Evolutionary conservation across 2,113 vertebrate species (phyloP).

Genomic region (Stercorarius parasiticus): DNA sequence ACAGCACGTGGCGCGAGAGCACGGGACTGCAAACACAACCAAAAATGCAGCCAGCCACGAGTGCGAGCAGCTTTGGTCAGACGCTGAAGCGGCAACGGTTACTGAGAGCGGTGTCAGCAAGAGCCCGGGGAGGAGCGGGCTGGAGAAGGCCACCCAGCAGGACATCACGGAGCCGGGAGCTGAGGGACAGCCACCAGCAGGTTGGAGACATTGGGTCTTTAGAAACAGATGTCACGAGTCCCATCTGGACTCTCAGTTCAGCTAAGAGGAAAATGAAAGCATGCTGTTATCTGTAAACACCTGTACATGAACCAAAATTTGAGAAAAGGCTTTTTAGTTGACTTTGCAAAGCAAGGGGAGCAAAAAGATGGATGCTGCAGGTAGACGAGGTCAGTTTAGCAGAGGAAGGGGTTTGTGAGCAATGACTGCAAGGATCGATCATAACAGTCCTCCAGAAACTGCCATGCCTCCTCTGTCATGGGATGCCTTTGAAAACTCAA

Average conservation of each 20-base stretch:
- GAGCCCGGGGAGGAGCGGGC: neutral
- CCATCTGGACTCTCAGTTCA: neutral
- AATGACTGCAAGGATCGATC: too few relatives aligned
- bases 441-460: too few relatives aligned
- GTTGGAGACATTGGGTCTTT: too few relatives aligned
- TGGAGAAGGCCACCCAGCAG: too few relatives aligned
- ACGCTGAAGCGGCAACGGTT: rapidly evolving
- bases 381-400: too few relatives aligned
- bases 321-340: neutral
- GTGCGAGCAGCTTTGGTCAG: rapidly evolving
- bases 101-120: rapidly evolving
- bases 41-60: neutral
- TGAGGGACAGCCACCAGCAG: too few relatives aligned
- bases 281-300: neutral
- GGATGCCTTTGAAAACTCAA: too few relatives aligned
- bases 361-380: neutral
- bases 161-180: neutral
- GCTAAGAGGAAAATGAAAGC: neutral
- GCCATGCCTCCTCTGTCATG: too few relatives aligned
- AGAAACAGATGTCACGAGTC: neutral
- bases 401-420: neutral
- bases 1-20: rapidly evolving
- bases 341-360: neutral
- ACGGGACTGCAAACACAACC: rapidly evolving
- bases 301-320: rapidly evolving